A percentile compares a stretch with the other conserved stretches of the same genome.
These are phyloP conservation scores for Heptranchias perlo DNA, from an alignment of 2,113 vertebrate genomes.

Conservation along the genomic window DNA sequence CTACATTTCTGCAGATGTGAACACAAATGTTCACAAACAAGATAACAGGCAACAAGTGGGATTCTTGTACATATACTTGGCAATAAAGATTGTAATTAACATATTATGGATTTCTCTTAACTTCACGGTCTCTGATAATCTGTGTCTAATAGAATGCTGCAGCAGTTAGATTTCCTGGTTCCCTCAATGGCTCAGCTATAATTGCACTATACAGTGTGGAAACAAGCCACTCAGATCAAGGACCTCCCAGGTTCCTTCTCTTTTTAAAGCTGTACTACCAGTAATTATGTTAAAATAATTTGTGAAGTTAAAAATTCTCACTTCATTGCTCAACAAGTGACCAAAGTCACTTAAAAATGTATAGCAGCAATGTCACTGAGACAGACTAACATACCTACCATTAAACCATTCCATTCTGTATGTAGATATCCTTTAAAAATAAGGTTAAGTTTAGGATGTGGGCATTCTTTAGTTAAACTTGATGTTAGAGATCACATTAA, in stretches of 20 bases:
- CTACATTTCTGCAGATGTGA: background rate
- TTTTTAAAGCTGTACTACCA: background rate
- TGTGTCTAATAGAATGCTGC: background rate
- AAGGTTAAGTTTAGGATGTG: too few relatives aligned
- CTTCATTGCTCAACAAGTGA: background rate
- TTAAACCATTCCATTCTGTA: background rate
- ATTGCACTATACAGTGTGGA: background rate
- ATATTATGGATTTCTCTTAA: background rate
- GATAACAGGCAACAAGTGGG: background rate
- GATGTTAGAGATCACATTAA: too few relatives aligned
- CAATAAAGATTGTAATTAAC: background rate
- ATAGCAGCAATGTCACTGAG: background rate
- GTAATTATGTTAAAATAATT: background rate
- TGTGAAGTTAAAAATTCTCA: background rate
- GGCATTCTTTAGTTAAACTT: too few relatives aligned
- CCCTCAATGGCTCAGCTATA: background rate
- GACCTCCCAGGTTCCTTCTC: background rate
- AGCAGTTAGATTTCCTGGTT: background rate
- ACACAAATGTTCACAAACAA: background rate
- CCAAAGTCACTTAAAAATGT: background rate
- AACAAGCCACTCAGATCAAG: background rate
- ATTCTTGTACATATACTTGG: background rate
- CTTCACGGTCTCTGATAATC: background rate
- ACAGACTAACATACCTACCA: background rate
- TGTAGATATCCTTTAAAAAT: too few relatives aligned